Evolutionary conservation across 53 echinoderm and acorn worm genomes (phyloP).

Genomic region (Hippasteria phrygiana): DNA sequence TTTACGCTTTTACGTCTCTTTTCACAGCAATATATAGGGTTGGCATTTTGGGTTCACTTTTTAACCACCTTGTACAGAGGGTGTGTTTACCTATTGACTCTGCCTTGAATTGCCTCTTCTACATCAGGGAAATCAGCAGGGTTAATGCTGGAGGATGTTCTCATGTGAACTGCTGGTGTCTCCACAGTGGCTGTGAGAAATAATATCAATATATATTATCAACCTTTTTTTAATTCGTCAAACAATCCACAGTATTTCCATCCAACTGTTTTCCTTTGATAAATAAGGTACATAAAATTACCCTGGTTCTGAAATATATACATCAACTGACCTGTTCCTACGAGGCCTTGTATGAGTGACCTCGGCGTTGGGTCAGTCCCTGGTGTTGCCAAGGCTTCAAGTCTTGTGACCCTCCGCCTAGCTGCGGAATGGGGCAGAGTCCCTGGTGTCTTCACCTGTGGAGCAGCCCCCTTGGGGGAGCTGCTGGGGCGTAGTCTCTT

Average conservation of each 20-base stretch:
- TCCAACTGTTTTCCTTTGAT: background rate
- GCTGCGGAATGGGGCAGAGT: conserved; percentile 52
- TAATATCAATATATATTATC: too few relatives aligned
- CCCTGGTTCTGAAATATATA: background rate
- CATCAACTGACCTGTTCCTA: conserved; percentile 59
- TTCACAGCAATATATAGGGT: too few relatives aligned
- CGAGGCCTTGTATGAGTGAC: conserved; percentile 72
- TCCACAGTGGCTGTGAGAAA: conserved; percentile 47
- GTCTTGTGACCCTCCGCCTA: conserved; percentile 21
- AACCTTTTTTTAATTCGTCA: too few relatives aligned
- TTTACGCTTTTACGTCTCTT: too few relatives aligned
- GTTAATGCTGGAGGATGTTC: background rate
- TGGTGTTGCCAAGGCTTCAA: conserved; percentile 66
- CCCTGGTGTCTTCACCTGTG: conserved; percentile 55
- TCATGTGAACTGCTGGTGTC: conserved; percentile 37
- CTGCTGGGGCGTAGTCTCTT: conserved; percentile 35
- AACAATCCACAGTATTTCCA: background rate
- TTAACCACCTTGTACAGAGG: too few relatives aligned
- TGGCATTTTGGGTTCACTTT: too few relatives aligned
- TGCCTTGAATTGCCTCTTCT: conserved; percentile 32
- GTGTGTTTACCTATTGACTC: conserved; percentile 38
- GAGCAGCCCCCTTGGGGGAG: conserved; percentile 25
- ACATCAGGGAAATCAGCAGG: conserved; percentile 27
- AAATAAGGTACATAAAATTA: background rate
- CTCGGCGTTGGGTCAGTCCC: conserved; percentile 78